phyloP scores from a whole-genome alignment of 1,140 invertebrate genomes.

The Nylanderia fulva region DNA sequence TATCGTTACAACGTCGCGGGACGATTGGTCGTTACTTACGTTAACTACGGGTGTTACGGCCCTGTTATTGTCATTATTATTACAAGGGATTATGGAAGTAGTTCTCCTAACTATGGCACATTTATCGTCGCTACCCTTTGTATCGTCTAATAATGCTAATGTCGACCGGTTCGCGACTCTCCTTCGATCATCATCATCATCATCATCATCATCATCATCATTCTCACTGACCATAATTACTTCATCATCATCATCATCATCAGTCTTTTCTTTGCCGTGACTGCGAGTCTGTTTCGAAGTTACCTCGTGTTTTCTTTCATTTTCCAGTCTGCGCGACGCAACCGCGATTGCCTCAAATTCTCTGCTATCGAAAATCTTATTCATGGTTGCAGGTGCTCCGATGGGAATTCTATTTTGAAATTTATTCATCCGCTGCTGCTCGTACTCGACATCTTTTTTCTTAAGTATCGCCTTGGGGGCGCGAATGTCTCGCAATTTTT shows the following conservation, averaged over 20 bases:
- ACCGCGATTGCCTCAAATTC: constrained; percentile 12
- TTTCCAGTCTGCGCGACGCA: background rate
- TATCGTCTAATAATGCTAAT: constrained; percentile 37
- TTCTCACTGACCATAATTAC: constrained; percentile 46
- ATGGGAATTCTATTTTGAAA: constrained; percentile 44
- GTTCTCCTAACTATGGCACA: constrained; percentile 82
- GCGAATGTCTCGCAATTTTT: constrained; percentile 17
- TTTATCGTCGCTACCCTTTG: constrained; percentile 73
- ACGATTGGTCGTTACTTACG: constrained; percentile 81
- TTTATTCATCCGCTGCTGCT: background rate
- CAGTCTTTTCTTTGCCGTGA: constrained; percentile 78
- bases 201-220: no score
- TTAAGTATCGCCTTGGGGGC: constrained; percentile 40
- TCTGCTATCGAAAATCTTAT: constrained; percentile 48
- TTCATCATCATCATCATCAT: no score
- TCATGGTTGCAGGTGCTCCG: constrained; percentile 37
- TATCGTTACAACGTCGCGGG: constrained; percentile 78
- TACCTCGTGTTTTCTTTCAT: background rate
- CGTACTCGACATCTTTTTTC: background rate
- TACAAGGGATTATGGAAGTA: constrained; percentile 74
- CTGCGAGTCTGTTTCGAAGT: background rate
- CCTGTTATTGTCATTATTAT: constrained; percentile 83
- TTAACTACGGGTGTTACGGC: constrained; percentile 79
- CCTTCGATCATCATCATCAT: background rate
- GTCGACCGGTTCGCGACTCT: constrained; percentile 35